Conservation (phyloP, 2,113 vertebrate genomes). For the Bettongia penicillata region DNA sequence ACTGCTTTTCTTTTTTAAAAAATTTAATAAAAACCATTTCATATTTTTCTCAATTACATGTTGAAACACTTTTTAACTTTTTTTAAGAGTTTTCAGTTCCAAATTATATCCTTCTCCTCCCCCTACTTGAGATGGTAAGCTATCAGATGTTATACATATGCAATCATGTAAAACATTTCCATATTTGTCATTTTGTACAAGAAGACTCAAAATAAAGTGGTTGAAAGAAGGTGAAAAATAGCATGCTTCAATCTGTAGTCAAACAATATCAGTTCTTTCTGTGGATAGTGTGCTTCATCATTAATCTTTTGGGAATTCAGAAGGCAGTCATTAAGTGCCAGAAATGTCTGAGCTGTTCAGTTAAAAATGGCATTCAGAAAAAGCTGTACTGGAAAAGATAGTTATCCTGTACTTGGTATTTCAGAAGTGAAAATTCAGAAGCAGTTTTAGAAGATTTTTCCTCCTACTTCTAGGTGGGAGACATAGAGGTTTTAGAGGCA, state of each 20-base stretch:
- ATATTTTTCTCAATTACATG: neutral
- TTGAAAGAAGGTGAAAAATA: neutral
- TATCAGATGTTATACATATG: neutral
- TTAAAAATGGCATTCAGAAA: neutral
- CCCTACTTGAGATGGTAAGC: neutral
- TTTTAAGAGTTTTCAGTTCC: neutral
- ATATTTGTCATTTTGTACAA: too few species aligned
- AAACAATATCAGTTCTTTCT: neutral
- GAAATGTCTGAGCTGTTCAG: neutral
- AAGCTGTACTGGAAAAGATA: neutral
- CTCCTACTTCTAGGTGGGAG: conserved; percentile 8
- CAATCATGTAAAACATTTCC: too few species aligned
- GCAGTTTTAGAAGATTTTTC: neutral
- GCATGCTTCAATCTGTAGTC: neutral
- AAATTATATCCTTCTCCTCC: neutral
- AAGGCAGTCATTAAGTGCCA: neutral
- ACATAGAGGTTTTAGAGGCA: conserved; percentile 12
- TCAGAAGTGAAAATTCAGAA: conserved; percentile 20
- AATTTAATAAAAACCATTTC: neutral
- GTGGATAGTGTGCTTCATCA: neutral
- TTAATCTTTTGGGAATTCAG: neutral
- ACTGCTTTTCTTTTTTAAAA: neutral
- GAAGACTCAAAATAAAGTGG: too few species aligned
- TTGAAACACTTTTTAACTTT: neutral
- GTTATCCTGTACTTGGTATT: conserved; percentile 28